Conservation (phyloP, 2,113 vertebrate genomes). For the Gopherus flavomarginatus region DNA sequence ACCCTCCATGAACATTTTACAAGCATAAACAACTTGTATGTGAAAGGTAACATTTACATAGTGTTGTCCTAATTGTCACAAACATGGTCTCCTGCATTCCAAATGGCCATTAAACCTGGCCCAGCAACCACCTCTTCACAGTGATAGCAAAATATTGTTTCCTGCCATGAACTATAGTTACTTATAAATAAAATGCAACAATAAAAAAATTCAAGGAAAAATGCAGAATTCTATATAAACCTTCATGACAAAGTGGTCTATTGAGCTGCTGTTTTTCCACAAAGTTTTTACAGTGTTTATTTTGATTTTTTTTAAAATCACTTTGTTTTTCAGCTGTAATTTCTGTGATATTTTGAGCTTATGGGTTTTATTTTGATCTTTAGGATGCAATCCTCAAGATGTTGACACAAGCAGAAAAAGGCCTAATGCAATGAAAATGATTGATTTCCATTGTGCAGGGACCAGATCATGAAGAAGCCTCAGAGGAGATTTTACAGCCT, state of each 20-base stretch:
- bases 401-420: slow-evolving; percentile 10
- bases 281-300: slow-evolving; percentile 65
- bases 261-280: slow-evolving; percentile 64
- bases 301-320: slow-evolving; percentile 43
- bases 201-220: slow-evolving; percentile 57
- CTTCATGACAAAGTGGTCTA: slow-evolving; percentile 52
- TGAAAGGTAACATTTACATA: neutral
- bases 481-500: slow-evolving; percentile 8
- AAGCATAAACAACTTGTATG: neutral
- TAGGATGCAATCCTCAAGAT: slow-evolving; percentile 17
- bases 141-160: slow-evolving; percentile 20
- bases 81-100: slow-evolving; percentile 2
- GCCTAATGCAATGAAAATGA: neutral
- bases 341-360: slow-evolving; percentile 60
- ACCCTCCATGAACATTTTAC: neutral
- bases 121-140: slow-evolving; percentile 12
- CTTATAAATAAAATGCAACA: slow-evolving; percentile 55
- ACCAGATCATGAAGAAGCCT: neutral
- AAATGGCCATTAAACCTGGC: slow-evolving; percentile 1
- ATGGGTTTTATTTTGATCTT: slow-evolving; percentile 32
- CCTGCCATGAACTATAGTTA: slow-evolving; percentile 26
- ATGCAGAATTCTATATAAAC: slow-evolving; percentile 43
- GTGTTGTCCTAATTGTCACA: neutral
- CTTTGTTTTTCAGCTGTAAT: slow-evolving; percentile 65
- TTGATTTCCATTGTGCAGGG: neutral